Evolutionary conservation across 2,888 invertebrate species (phyloP), one percentile per base, ranked within the genome.

Genomic region (Diarsia mendica): DNA sequence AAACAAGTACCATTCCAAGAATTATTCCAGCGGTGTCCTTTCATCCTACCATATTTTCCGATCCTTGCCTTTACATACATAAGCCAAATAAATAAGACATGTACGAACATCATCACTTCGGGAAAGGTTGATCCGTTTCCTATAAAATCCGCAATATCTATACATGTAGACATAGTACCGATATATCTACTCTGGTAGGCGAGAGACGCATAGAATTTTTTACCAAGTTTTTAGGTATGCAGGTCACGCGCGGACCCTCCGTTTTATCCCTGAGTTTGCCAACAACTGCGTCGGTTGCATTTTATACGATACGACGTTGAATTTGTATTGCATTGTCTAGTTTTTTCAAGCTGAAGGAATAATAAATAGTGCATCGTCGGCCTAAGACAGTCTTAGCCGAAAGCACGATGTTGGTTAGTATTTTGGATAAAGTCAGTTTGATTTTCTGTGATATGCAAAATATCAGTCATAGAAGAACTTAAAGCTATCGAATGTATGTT

Each of bases 231-330:
- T 94, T 93, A 91, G 89, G 87, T 91, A 95, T 95, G 91, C 95
- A 90, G 89, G 84, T 83, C 94, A 91, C 95, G 95, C 92, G 75
- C 80, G 72, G 81, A 81, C 91, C 92, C 91, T 90, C 87, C 90
- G 85, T 86, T 91, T 85, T 90, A 92, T 92, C 88, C 91, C 85
- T 80, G 79, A 90, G 90, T 91, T 92, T 91, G 88, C 88, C 85
- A 88, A 91, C 91, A 90, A 91, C 90, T 91, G 92, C 90, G 91
- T 88, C 90, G 82, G 90, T 88, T 94, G 94, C 94, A 94, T 95
- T 94, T 93, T 93, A 91, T 92, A 89, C 85, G 89, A 86, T 85
- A 89, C 85, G 49, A 69, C 67, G 71, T 73, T 53, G 72, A 75
- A 75, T 75, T 80, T 71, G 71, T 75, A 72, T 77, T 82, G 80